These are phyloP conservation scores for Tetranychus truncatus DNA, from an alignment of 2,888 invertebrate genomes.

Conservation along the genomic window DNA sequence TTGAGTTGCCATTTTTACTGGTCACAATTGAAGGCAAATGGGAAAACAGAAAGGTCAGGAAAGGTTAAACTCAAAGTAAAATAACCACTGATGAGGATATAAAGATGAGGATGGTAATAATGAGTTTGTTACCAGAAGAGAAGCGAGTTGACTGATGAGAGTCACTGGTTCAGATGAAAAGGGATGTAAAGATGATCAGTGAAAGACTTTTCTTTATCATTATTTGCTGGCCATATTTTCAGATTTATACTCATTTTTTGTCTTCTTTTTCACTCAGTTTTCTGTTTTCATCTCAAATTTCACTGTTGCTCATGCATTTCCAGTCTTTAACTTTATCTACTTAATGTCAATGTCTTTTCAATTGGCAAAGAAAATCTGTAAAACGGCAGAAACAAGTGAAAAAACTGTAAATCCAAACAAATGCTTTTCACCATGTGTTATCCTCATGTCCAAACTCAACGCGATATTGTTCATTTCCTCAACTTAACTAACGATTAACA, in stretches of 20 bases:
- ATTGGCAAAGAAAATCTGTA: neutral
- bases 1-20: neutral
- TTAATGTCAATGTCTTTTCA: neutral
- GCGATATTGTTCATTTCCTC: neutral
- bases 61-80: neutral
- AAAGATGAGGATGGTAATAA: neutral
- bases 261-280: neutral
- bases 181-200: neutral
- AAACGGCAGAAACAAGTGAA: neutral
- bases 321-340: neutral
- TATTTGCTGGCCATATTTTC: too few relatives aligned
- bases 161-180: neutral
- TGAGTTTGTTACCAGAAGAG: neutral
- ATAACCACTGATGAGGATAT: neutral
- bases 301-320: too few relatives aligned
- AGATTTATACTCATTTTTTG: too few relatives aligned
- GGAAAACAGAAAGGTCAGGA: neutral
- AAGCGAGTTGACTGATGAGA: neutral
- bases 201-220: neutral
- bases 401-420: neutral
- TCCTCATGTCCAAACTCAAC: neutral
- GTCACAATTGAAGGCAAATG: neutral
- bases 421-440: neutral
- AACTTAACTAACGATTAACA: neutral
- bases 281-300: neutral